These are phyloP conservation scores for Heloderma charlesbogerti DNA, from an alignment of 2,113 vertebrate species.

Conservation along the genomic window DNA sequence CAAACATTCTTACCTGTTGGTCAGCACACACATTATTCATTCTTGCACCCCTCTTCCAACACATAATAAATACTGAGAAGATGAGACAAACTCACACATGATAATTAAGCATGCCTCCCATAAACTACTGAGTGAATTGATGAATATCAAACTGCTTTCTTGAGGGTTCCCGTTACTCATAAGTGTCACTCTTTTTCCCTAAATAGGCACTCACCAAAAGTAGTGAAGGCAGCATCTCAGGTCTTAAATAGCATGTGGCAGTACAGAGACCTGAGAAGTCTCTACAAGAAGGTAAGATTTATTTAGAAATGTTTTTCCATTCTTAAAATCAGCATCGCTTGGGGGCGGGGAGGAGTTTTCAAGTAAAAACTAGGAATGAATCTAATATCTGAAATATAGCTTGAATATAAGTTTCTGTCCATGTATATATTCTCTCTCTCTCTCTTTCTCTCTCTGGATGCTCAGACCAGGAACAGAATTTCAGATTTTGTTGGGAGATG, in stretches of 20 bases:
- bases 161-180: conserved; percentile 21
- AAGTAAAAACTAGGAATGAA: conserved; percentile 25
- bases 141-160: neutral
- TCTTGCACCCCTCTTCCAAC: conserved; percentile 9
- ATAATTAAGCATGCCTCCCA: neutral
- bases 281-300: conserved; percentile 97
- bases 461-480: neutral
- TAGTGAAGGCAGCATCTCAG: conserved; percentile 99
- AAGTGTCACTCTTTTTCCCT: conserved; percentile 67
- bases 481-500: neutral
- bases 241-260: conserved; percentile 99
- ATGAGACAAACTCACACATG: neutral
- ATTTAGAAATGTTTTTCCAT: conserved; percentile 44
- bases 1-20: neutral
- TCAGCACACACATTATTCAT: neutral
- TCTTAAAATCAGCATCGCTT: neutral
- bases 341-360: conserved; percentile 37
- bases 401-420: neutral
- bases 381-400: conserved; percentile 13
- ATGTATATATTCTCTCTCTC: neutral
- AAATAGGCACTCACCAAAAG: conserved; percentile 96
- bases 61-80: neutral
- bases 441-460: neutral
- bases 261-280: conserved; percentile 98
- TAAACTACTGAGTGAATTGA: neutral